These are phyloP conservation scores for Arvicanthis niloticus DNA, from an alignment of 2,113 vertebrate species.

Conservation along the genomic window DNA sequence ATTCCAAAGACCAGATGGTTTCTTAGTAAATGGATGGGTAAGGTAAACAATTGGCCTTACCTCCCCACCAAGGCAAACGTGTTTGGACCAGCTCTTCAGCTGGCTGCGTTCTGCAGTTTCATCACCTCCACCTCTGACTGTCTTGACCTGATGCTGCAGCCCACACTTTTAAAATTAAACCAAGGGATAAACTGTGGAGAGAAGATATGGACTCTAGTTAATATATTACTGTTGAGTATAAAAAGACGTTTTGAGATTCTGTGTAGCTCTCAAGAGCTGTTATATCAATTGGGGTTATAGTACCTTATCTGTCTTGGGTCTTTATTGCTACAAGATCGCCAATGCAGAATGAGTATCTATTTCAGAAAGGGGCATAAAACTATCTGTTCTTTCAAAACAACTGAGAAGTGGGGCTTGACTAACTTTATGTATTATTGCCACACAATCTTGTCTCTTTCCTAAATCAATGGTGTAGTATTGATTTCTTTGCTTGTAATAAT, in stretches of 20 bases:
- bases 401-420: slow-evolving; percentile 67
- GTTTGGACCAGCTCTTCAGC: slow-evolving; percentile 15
- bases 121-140: background rate
- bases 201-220: background rate
- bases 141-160: background rate
- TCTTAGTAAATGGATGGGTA: slow-evolving; percentile 60
- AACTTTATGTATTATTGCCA: slow-evolving; percentile 68
- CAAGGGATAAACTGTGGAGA: slow-evolving; percentile 13
- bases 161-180: slow-evolving; percentile 58
- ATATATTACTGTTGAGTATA: slow-evolving; percentile 42
- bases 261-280: background rate
- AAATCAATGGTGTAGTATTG: slow-evolving; percentile 69
- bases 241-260: slow-evolving; percentile 63
- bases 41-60: slow-evolving; percentile 31
- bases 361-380: slow-evolving; percentile 64
- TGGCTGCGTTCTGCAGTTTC: background rate
- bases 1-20: slow-evolving; percentile 61
- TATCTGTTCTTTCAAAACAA: slow-evolving; percentile 65
- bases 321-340: slow-evolving; percentile 56
- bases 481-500: slow-evolving; percentile 70
- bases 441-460: slow-evolving; percentile 66
- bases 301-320: slow-evolving; percentile 43
- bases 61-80: slow-evolving; percentile 11
- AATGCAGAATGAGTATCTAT: slow-evolving; percentile 58
- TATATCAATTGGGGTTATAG: slow-evolving; percentile 42